phyloP scores from a whole-genome alignment of 2,113 vertebrate species.

The Garra rufa region DNA sequence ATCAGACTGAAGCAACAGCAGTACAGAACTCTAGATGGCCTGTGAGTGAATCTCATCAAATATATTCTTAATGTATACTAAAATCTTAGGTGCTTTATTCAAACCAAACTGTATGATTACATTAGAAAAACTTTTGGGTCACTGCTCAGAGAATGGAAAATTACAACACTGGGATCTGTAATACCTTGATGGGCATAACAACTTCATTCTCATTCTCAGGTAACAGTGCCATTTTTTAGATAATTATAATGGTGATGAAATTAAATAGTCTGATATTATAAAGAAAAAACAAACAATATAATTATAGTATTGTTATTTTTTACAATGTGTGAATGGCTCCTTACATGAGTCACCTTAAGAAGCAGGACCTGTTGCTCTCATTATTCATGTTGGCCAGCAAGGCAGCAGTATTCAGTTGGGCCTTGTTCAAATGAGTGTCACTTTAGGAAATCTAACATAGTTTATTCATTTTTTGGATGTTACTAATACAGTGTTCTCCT shows the following conservation, averaged over 20 bases:
- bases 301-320: not conserved
- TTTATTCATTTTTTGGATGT: too few species aligned
- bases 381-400: not conserved
- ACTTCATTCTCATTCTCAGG: not conserved
- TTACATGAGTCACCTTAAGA: not conserved
- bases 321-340: too few species aligned
- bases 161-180: not conserved
- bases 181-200: not conserved
- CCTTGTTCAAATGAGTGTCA: not conserved
- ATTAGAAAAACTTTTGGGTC: not conserved
- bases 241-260: not conserved
- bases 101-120: constrained; percentile 4
- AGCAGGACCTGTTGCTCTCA: not conserved
- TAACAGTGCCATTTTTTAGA: not conserved
- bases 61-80: not conserved
- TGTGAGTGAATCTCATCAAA: constrained; percentile 4
- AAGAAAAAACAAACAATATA: not conserved
- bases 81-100: not conserved
- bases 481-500: not conserved
- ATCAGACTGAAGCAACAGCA: constrained; percentile 5
- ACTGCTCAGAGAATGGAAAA: not conserved
- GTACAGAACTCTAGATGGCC: not conserved
- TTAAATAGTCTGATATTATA: not conserved
- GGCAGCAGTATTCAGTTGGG: not conserved
- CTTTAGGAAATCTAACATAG: not conserved